Evolutionary conservation across 2,888 invertebrate species (phyloP).

Genomic region (Philonicus albiceps): DNA sequence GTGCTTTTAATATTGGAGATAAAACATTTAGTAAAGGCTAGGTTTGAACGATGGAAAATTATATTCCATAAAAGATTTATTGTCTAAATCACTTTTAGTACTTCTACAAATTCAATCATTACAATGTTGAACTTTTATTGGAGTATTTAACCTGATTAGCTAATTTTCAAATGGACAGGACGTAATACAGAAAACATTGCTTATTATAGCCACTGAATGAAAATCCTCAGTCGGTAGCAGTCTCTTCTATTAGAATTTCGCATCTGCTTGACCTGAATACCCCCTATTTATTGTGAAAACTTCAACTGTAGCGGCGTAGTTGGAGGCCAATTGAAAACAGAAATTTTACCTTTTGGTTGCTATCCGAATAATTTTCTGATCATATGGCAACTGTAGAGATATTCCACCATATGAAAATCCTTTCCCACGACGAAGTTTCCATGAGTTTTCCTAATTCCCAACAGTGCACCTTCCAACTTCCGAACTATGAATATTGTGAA

Average conservation of each 20-base stretch:
- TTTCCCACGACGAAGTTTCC: not conserved
- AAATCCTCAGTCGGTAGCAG: not conserved
- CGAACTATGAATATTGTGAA: conserved; percentile 1
- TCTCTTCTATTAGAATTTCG: not conserved
- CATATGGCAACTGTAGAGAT: not conserved
- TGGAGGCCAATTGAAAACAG: not conserved
- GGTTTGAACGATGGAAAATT: not conserved
- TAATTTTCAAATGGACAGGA: not conserved
- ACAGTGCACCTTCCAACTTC: not conserved
- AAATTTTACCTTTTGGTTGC: conserved; percentile 3
- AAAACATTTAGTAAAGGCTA: not conserved
- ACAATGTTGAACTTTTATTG: not conserved
- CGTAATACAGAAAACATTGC: not conserved
- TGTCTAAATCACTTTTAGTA: too few relatives aligned
- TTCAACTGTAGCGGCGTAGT: not conserved
- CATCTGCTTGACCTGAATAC: not conserved
- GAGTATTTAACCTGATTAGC: not conserved
- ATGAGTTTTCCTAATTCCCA: conserved; percentile 2
- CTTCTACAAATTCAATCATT: not conserved
- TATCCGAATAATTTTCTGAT: conserved; percentile 2
- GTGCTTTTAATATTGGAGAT: not conserved
- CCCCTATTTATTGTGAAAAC: not conserved
- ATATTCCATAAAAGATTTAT: too few relatives aligned
- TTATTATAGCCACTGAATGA: not conserved
- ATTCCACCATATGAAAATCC: not conserved